Evolutionary conservation across 1,140 invertebrate species (phyloP), one percentile per base, ranked within the genome.

Genomic region (Drosophila erecta): DNA sequence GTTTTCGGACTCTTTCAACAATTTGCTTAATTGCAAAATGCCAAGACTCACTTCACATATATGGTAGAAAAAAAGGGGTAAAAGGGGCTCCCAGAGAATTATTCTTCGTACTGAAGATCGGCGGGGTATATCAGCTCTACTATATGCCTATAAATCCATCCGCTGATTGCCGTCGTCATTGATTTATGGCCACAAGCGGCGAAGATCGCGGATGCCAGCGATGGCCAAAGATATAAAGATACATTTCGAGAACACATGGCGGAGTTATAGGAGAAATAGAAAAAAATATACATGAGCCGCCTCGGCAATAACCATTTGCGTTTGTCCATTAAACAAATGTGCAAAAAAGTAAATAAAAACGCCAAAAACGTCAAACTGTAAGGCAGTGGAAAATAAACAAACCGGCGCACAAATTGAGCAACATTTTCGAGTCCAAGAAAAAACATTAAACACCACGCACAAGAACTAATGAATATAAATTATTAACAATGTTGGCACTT

Each of bases 291-390:
- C 22, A 44, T 24, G 37, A 24, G 37, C 11, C 49, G 37, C 11
- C 49, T 15, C 14, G 30, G 66, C 64, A 70, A 71, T 71, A 57
- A 76, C 72, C 72, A 76, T 76, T 76, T 58, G 35, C 53, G 30
- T 56, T 76, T 76, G 46, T 76, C 75, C 61, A 76, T 76, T 76
- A 76, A 75, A 75, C 71, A 75, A 66, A 76, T 75, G 60, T 58
- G 71, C 71, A 75, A 64, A 64, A 74, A 62, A 40, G 17, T 27
- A 44, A n/a, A 53, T 35, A 55, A 47, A 65, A 67, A 22, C 5
- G 8, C 3, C 15, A 20, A 41, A 41, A 41, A 41, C 40, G 40
- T 15, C 40, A 41, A 41, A 30, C 51, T 43, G 44, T 64, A 51
- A 46, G 51, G 24, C 62, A 38, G 14, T 24, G 50, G 17, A 30